Percentiles rank a stretch among this genome's conserved stretches.
Conservation (phyloP, 2,888 invertebrate species). For the Allophyes oxyacanthae region DNA sequence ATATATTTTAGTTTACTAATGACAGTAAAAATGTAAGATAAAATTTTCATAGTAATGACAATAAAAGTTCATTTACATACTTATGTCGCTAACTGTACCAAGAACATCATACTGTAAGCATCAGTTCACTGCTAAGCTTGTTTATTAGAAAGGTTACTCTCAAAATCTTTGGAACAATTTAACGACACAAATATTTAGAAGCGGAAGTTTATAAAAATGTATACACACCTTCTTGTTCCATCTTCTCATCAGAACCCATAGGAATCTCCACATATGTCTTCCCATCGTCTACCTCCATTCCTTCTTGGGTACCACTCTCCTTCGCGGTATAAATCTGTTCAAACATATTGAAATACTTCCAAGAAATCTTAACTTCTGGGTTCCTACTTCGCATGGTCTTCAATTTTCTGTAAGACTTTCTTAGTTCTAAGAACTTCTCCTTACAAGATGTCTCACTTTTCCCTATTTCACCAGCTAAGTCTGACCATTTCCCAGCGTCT, state of each 20-base stretch:
- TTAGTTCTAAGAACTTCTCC: conserved; percentile 78
- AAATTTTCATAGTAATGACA: too few species aligned
- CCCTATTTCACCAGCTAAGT: conserved; percentile 65
- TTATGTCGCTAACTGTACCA: too few species aligned
- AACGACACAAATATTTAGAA: too few species aligned
- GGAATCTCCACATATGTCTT: conserved; percentile 34
- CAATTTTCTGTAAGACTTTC: conserved; percentile 80
- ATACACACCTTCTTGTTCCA: conserved; percentile 59
- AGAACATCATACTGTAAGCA: too few species aligned
- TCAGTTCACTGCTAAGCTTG: too few species aligned
- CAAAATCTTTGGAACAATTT: too few species aligned
- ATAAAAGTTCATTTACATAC: too few species aligned
- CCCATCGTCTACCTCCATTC: conserved; percentile 56
- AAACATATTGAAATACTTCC: conserved; percentile 80
- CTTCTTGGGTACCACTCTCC: conserved; percentile 36
- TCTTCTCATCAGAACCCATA: conserved; percentile 40
- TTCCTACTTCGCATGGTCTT: conserved; percentile 78
- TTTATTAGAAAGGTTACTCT: too few species aligned
- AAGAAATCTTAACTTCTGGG: conserved; percentile 77
- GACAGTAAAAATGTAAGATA: too few species aligned
- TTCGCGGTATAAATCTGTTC: conserved; percentile 71
- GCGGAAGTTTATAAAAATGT: background rate
- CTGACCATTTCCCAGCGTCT: conserved; percentile 66
- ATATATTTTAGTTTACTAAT: background rate
- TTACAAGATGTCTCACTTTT: conserved; percentile 68